Evolutionary conservation across 1,140 invertebrate genomes (phyloP).

Genomic region (Procambarus virginalis): DNA sequence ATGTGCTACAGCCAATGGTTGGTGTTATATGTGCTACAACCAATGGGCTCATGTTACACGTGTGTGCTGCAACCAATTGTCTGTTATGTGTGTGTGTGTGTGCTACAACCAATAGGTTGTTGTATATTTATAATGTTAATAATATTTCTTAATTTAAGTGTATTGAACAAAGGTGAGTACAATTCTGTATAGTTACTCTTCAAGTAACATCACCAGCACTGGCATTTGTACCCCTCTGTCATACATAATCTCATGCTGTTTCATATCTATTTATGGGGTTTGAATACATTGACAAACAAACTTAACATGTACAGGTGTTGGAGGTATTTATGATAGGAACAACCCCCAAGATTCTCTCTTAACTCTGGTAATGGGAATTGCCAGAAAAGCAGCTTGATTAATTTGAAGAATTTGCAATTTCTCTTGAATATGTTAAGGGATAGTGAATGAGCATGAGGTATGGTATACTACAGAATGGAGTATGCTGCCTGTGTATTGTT

Average conservation of each 20-base stretch:
- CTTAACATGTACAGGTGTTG: neutral
- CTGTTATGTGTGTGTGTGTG: no score
- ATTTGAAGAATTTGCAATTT: neutral
- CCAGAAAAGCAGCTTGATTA: no score
- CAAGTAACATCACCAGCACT: neutral
- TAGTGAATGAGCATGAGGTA: neutral
- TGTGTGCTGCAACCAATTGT: no score
- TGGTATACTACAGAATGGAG: neutral
- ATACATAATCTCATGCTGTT: neutral
- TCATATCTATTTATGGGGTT: no score
- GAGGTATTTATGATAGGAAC: neutral
- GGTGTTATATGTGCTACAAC: no score
- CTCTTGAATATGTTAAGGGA: neutral
- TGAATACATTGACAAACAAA: neutral
- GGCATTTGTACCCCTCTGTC: neutral
- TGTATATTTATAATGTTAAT: no score
- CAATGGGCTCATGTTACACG: no score
- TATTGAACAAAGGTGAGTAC: neutral
- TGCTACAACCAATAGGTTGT: no score
- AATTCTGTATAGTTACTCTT: neutral
- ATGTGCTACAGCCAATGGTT: no score
- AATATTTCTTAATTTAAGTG: neutral
- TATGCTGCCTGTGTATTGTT: neutral
- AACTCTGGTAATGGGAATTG: neutral
- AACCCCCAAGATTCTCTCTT: neutral